phyloP scores from a whole-genome alignment of 1,140 invertebrate species.

The Drosophila sucinea region DNA sequence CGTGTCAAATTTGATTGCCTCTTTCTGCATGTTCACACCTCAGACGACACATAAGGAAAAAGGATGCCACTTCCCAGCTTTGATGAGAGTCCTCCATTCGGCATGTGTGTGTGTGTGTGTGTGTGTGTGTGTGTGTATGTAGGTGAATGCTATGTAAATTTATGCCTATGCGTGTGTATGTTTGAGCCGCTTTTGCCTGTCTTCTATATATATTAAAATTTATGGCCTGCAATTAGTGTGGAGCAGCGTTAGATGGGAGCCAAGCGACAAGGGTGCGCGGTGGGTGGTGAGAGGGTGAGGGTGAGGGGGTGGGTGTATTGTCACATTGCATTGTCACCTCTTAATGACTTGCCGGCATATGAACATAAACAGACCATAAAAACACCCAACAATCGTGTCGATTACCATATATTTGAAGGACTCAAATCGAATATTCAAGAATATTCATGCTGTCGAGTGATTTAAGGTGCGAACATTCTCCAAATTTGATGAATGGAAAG shows the following conservation, averaged over 20 bases:
- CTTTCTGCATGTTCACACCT: constrained; percentile 20
- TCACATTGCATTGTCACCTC: constrained; percentile 74
- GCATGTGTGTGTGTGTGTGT: constrained; percentile 10
- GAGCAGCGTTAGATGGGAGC: background rate
- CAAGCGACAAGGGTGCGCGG: constrained; percentile 5
- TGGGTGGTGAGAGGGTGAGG: background rate
- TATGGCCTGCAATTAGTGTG: constrained; percentile 66
- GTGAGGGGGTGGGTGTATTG: constrained; percentile 25
- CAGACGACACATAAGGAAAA: background rate
- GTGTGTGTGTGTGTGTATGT: constrained; percentile 9
- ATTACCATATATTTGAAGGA: constrained; percentile 32
- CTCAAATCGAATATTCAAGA: constrained; percentile 10
- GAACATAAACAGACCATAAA: constrained; percentile 76
- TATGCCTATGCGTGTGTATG: constrained; percentile 42
- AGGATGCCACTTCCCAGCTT: constrained; percentile 11
- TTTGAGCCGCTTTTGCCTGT: constrained; percentile 12
- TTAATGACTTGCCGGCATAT: constrained; percentile 66
- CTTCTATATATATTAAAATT: constrained; percentile 45
- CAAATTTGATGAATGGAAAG: constrained; percentile 26
- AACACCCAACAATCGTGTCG: constrained; percentile 58
- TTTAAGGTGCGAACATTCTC: constrained; percentile 29
- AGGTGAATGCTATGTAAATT: constrained; percentile 39
- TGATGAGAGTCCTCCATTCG: constrained; percentile 7
- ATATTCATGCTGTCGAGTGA: constrained; percentile 12
- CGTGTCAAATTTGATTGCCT: constrained; percentile 65